Base-by-base conservation (phyloP, 2,797 vertebrate species). In the Glyptemys insculpta region DNA sequence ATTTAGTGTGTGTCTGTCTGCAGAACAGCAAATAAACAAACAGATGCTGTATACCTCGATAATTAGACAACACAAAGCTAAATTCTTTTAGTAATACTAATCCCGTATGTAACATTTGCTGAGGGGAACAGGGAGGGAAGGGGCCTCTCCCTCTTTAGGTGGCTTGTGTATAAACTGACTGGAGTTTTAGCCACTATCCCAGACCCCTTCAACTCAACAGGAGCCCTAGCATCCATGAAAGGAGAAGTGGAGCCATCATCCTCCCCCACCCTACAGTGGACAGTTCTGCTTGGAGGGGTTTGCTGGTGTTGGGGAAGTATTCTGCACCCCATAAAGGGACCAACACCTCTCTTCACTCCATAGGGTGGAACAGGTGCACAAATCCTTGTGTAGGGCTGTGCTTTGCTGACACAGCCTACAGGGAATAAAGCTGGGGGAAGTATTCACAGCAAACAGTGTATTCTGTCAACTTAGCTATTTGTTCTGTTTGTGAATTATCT, bases 381-480 rank as follows among this genome's bases (percentile, higher is more conserved):
- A 9, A 0, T 1, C 2, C 2, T 5, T 14, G 3, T 50, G 1
- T 44, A 23, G 37, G 31, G 6, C 68, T 2, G 0, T 9, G 1
- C 18, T 54, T 47, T 76, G 0, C 8, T 4, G 4, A 27, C 41
- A 37, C 34, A 72, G 68, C 41, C 37, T 72, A 9, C 37, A 72
- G 21, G 37, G n/a, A 37, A 41, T 72, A 72, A 9, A 72, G 12
- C 23, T 4, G 44, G n/a, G 27, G 41, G 8, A 25, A 76, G 74
- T 15, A 44, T 44, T 47, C 72, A 4, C 44, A 47, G 25, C 23
- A 76, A 47, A 47, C 12, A 47, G 47, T 47, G 44, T 47, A 25
- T 76, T 41, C 37, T 27, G 12, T 47, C 23, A 76, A 4, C 4
- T 12, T 47, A 76, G 11, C 41, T 74, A 44, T 47, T 76, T 74